Percentiles rank a stretch among this genome's conserved stretches.
Conservation (phyloP, 2,113 vertebrate species). For the Heterotilapia buettikoferi region DNA sequence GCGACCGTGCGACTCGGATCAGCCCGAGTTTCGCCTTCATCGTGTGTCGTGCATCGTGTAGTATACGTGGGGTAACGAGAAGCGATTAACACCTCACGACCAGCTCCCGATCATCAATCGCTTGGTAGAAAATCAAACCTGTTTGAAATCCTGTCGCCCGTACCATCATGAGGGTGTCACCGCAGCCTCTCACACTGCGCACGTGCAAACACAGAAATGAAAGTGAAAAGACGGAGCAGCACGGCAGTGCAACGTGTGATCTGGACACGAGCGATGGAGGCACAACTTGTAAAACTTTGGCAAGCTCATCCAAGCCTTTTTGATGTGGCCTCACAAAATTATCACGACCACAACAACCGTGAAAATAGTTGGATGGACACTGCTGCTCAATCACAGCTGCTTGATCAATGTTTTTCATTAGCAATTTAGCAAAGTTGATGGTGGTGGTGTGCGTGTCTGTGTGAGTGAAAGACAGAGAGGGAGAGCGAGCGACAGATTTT, state of each 20-base stretch:
- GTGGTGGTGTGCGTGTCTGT: background rate
- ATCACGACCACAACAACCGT: background rate
- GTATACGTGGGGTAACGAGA: background rate
- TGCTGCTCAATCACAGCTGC: rapidly evolving
- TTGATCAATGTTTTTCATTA: background rate
- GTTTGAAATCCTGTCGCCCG: background rate
- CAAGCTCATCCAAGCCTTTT: rapidly evolving
- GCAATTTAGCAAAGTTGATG: rapidly evolving
- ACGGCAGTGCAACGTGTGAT: rapidly evolving
- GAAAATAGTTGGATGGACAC: rapidly evolving
- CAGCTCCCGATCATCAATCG: rapidly evolving
- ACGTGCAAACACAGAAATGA: background rate
- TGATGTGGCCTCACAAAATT: rapidly evolving
- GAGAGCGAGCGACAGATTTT: rapidly evolving
- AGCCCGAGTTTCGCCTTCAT: background rate
- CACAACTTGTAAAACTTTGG: background rate
- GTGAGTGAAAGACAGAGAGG: background rate
- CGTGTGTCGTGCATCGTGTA: background rate
- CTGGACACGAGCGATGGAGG: background rate
- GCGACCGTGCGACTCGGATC: too few species aligned
- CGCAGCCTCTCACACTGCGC: rapidly evolving
- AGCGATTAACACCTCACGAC: background rate
- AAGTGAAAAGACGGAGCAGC: rapidly evolving
- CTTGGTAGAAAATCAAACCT: rapidly evolving
- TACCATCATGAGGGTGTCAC: rapidly evolving